phyloP scores from a whole-genome alignment of 2,113 vertebrate genomes.

The Myrmophylax atrothorax region DNA sequence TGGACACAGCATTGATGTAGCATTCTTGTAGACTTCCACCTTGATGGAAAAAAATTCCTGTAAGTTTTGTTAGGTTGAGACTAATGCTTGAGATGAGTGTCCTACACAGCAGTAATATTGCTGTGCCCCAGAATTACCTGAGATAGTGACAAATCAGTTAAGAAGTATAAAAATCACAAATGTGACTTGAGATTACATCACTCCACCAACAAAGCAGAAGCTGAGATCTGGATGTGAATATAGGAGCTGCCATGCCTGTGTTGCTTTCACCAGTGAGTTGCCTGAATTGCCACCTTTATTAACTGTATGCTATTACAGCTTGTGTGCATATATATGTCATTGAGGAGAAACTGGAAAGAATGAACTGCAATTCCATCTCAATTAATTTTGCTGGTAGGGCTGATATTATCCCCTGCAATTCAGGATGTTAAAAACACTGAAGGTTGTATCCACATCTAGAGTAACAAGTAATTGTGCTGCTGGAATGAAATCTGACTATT shows the following conservation, averaged over 20 bases:
- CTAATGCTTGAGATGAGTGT: not conserved
- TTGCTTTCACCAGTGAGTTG: not conserved
- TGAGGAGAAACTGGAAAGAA: not conserved
- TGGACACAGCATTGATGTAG: not conserved
- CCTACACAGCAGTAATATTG: not conserved
- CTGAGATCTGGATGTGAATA: not conserved
- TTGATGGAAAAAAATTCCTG: not conserved
- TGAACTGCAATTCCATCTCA: not conserved
- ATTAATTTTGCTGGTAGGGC: not conserved
- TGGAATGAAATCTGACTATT: not conserved
- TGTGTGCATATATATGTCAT: not conserved
- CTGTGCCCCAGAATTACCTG: not conserved
- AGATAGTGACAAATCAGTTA: not conserved
- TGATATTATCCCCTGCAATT: not conserved
- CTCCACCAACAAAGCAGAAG: not conserved
- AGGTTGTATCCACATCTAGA: not conserved
- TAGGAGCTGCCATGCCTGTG: not conserved
- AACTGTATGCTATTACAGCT: not conserved
- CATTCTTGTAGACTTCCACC: not conserved
- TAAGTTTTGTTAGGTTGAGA: not conserved
- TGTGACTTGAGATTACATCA: not conserved
- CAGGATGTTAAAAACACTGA: not conserved
- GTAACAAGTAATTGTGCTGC: not conserved
- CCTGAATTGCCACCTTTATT: not conserved
- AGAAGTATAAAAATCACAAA: not conserved